phyloP scores from a whole-genome alignment of 2,797 vertebrate genomes.

The Galagoides demidoff region DNA sequence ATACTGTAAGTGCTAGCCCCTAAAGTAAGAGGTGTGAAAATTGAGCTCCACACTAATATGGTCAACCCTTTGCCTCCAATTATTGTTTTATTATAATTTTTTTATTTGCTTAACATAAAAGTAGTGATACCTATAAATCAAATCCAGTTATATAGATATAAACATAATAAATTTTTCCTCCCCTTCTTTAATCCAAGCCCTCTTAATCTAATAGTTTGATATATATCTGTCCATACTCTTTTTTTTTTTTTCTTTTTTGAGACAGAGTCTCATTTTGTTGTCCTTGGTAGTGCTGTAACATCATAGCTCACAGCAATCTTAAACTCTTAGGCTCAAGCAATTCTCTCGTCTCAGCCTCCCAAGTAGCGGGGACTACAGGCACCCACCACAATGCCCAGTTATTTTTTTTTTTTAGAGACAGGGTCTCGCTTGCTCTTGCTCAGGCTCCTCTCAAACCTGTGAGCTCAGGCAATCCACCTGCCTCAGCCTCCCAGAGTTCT shows the following conservation, averaged over 20 bases:
- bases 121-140: not conserved
- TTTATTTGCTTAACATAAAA: conserved; percentile 40
- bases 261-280: too few relatives aligned
- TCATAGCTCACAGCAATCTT: too few relatives aligned
- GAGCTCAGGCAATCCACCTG: too few relatives aligned
- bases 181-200: not conserved
- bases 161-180: not conserved
- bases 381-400: too few relatives aligned
- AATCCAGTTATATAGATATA: not conserved
- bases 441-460: too few relatives aligned
- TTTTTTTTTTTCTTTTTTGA: not conserved
- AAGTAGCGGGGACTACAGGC: too few relatives aligned
- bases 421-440: too few relatives aligned
- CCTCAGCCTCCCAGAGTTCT: too few relatives aligned
- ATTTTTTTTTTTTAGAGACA: too few relatives aligned
- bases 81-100: not conserved
- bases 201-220: conserved; percentile 2
- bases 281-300: too few relatives aligned
- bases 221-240: not conserved
- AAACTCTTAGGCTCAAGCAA: too few relatives aligned
- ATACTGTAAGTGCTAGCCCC: not conserved
- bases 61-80: not conserved
- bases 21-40: not conserved
- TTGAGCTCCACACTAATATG: not conserved
- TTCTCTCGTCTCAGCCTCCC: too few relatives aligned